A percentile compares a stretch with the other conserved stretches of the same genome.
Evolutionary conservation across 2,888 invertebrate genomes (phyloP).

Genomic region (Dichetophora obliterata): DNA sequence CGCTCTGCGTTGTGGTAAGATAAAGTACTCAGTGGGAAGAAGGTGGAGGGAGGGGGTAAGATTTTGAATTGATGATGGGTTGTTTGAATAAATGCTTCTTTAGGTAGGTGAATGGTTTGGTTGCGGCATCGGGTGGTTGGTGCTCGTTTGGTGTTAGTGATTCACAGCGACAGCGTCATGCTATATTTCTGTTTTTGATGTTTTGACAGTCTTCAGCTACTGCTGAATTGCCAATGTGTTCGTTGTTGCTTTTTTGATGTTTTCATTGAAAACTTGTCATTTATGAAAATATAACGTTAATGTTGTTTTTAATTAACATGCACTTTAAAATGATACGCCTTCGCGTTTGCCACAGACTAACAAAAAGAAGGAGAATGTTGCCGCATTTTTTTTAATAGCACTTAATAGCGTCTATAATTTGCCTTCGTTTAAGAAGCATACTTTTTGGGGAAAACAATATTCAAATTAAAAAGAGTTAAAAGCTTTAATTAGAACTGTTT

Average conservation of each 20-base stretch:
- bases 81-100: conserved; percentile 15
- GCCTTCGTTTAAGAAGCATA: too few species aligned
- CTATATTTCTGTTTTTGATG: conserved; percentile 18
- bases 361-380: too few species aligned
- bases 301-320: conserved; percentile 16
- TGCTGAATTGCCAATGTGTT: too few species aligned
- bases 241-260: background rate
- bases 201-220: conserved; percentile 13
- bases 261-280: conserved; percentile 11
- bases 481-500: too few species aligned
- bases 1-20: background rate
- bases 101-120: conserved; percentile 42
- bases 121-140: background rate
- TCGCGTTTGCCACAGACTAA: too few species aligned
- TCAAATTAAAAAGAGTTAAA: too few species aligned
- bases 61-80: background rate
- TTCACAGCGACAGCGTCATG: background rate
- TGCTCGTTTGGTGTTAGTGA: background rate
- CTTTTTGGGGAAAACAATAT: too few species aligned
- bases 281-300: conserved; percentile 11
- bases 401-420: too few species aligned
- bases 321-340: background rate
- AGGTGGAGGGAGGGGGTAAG: background rate
- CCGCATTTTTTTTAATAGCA: too few species aligned
- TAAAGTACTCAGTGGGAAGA: background rate